Evolutionary conservation across 2,888 invertebrate species (phyloP).

Genomic region (Sycophila texana): DNA sequence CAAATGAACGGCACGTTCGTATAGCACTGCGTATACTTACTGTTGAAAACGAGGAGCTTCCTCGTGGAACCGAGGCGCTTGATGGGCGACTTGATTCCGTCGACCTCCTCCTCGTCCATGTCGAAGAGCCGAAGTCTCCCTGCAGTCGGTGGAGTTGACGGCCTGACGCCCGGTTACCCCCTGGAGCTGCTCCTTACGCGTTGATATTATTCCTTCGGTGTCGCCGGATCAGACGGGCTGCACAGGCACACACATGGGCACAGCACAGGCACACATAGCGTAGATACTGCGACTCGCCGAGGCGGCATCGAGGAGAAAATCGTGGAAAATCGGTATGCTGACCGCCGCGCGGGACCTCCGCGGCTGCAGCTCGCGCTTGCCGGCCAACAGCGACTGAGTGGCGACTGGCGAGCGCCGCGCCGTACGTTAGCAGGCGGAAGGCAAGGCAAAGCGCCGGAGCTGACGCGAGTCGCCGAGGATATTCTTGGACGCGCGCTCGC

Average conservation of each 20-base stretch:
- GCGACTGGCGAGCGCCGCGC: not conserved
- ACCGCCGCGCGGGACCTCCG: constrained; percentile 10
- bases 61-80: constrained; percentile 88
- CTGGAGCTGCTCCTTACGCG: not conserved
- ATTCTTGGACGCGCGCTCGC: constrained; percentile 20
- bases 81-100: constrained; percentile 86
- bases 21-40: constrained; percentile 80
- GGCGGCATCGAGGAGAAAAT: not conserved
- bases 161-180: not conserved
- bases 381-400: constrained; percentile 5
- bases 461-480: not conserved
- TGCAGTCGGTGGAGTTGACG: not conserved
- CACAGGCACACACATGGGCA: too few relatives aligned
- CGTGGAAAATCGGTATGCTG: not conserved
- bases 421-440: too few relatives aligned
- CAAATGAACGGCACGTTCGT: constrained; percentile 3
- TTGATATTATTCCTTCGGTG: too few relatives aligned
- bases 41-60: constrained; percentile 87
- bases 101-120: constrained; percentile 86
- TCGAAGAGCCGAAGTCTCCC: not conserved
- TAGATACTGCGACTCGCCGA: not conserved
- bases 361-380: constrained; percentile 5
- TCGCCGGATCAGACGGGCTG: too few relatives aligned
- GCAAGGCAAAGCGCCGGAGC: not conserved
- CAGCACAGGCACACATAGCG: too few relatives aligned